Conservation (phyloP, 1,140 invertebrate species). For the Calephelis nemesis region DNA sequence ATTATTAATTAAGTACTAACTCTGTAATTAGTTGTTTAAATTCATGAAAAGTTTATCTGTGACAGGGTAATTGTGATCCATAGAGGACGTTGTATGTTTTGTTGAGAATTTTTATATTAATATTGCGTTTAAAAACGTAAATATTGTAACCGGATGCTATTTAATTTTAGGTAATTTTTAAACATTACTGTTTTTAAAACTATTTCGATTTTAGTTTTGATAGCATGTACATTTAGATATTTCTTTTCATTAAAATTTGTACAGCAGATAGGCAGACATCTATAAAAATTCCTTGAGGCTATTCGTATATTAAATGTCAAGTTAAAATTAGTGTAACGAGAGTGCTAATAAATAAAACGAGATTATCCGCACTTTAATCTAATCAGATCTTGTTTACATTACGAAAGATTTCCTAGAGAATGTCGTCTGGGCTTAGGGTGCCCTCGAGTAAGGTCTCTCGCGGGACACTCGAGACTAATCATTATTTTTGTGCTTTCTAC, state of each 20-base stretch:
- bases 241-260: neutral
- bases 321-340: constrained; percentile 42
- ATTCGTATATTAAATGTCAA: constrained; percentile 35
- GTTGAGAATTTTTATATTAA: too few species aligned
- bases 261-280: neutral
- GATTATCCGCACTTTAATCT: constrained; percentile 58
- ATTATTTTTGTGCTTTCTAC: too few species aligned
- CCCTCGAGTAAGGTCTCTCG: neutral
- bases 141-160: too few species aligned
- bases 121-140: too few species aligned
- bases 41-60: too few species aligned
- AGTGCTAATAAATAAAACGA: constrained; percentile 64
- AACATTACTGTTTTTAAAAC: neutral
- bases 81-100: too few species aligned
- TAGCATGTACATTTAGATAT: too few species aligned
- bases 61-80: too few species aligned
- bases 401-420: constrained; percentile 38
- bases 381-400: constrained; percentile 72
- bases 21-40: too few species aligned
- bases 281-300: neutral
- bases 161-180: too few species aligned
- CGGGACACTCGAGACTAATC: too few species aligned
- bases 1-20: too few species aligned
- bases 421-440: constrained; percentile 15
- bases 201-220: neutral